Evolutionary conservation across 2,797 vertebrate genomes (phyloP).

Genomic region (Nasua narica): DNA sequence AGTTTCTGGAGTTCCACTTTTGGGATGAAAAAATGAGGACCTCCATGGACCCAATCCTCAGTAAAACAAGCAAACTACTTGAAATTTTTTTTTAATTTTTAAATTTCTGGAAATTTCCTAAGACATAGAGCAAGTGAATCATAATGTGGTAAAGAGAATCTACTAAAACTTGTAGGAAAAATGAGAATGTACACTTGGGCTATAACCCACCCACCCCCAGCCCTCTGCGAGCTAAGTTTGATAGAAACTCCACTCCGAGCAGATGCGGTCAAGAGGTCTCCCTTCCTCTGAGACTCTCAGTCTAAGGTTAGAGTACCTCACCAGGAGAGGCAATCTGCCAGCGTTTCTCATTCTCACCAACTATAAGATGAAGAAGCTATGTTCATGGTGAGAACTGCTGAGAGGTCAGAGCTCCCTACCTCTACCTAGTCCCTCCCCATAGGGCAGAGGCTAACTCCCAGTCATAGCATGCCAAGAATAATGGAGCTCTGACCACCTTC

Average conservation of each 20-base stretch:
- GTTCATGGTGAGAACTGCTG: neutral
- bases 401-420: neutral
- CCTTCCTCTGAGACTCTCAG: neutral
- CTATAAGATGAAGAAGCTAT: neutral
- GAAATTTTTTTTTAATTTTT: neutral
- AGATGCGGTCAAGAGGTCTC: neutral
- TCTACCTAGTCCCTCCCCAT: neutral
- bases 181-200: neutral
- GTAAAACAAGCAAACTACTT: neutral
- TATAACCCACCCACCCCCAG: neutral
- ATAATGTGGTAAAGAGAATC: neutral
- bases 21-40: neutral
- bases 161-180: neutral
- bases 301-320: neutral
- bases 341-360: neutral
- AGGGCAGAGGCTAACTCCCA: neutral
- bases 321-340: neutral
- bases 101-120: neutral
- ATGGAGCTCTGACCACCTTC: neutral
- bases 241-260: neutral
- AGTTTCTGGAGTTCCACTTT: neutral
- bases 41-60: neutral
- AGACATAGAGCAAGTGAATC: neutral
- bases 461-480: neutral
- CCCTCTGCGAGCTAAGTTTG: neutral